Evolutionary conservation across 2,113 vertebrate species (phyloP).

Genomic region (Motacilla tschutschensis): DNA sequence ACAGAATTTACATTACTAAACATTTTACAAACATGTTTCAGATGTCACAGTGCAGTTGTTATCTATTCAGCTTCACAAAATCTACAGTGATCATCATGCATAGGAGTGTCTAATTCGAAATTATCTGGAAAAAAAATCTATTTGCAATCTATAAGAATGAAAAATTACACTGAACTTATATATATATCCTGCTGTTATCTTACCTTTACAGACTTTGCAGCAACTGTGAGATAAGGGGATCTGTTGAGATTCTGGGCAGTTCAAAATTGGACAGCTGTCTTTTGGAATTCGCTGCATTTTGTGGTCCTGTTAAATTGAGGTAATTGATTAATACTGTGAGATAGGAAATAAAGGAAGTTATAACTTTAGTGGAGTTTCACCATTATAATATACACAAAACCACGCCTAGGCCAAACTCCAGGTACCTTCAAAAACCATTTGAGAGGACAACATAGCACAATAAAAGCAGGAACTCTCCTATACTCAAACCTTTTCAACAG

Average conservation of each 20-base stretch:
- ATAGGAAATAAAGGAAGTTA: neutral
- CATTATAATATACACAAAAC: neutral
- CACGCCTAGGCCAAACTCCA: neutral
- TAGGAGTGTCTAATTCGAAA: neutral
- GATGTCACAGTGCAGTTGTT: neutral
- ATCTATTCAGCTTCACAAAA: neutral
- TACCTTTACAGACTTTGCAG: constrained; percentile 97
- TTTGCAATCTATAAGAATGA: neutral
- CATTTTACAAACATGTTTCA: constrained; percentile 19
- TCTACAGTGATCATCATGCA: neutral
- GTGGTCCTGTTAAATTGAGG: constrained; percentile 74
- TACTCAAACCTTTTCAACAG: neutral
- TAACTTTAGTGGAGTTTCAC: neutral
- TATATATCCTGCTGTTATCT: neutral
- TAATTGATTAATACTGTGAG: neutral
- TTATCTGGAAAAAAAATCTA: neutral
- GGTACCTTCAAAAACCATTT: neutral
- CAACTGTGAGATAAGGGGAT: constrained; percentile 88
- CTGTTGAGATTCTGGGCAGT: constrained; percentile 88
- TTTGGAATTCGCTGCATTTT: constrained; percentile 86
- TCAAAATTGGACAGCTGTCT: constrained; percentile 78
- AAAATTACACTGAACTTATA: neutral
- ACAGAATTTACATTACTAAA: constrained; percentile 12
- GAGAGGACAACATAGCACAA: neutral
- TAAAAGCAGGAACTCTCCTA: neutral